phyloP scores from a whole-genome alignment of 2,113 vertebrate genomes.

The Syngnathus floridae region DNA sequence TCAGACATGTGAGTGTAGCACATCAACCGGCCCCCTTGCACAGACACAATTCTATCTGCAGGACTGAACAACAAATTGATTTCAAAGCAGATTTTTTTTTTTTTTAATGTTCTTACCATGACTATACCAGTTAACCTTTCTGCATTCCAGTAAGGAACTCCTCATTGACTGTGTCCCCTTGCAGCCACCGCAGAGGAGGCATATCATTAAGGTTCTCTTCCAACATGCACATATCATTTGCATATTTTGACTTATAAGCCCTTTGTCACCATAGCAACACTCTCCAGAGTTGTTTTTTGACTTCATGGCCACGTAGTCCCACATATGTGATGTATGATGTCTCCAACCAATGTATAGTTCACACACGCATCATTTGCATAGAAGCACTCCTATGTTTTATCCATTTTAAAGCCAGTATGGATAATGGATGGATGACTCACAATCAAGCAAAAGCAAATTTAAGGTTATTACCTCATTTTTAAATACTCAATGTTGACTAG shows the following conservation, averaged over 20 bases:
- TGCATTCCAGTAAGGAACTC: not conserved
- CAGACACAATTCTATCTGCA: not conserved
- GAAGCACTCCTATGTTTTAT: not conserved
- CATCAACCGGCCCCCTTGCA: not conserved
- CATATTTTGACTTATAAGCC: not conserved
- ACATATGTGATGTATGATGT: not conserved
- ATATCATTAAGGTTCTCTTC: not conserved
- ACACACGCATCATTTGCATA: not conserved
- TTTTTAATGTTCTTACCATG: not conserved
- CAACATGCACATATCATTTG: constrained; percentile 2
- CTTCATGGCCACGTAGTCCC: not conserved
- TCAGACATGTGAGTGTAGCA: not conserved
- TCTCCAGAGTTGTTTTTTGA: not conserved
- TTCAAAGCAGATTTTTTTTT: not conserved
- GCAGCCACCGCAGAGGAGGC: constrained; percentile 2
- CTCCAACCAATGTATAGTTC: not conserved
- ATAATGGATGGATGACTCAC: not conserved
- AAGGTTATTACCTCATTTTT: constrained; percentile 19
- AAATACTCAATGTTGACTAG: constrained; percentile 9
- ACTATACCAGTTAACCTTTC: constrained; percentile 30
- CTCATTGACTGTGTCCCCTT: not conserved
- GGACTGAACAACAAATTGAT: not conserved
- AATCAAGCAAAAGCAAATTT: constrained; percentile 22
- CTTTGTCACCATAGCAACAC: constrained; percentile 14
- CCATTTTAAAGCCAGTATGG: constrained; percentile 4